Evolutionary conservation across 2,888 invertebrate genomes (phyloP).

Genomic region (Synergus umbraculus): DNA sequence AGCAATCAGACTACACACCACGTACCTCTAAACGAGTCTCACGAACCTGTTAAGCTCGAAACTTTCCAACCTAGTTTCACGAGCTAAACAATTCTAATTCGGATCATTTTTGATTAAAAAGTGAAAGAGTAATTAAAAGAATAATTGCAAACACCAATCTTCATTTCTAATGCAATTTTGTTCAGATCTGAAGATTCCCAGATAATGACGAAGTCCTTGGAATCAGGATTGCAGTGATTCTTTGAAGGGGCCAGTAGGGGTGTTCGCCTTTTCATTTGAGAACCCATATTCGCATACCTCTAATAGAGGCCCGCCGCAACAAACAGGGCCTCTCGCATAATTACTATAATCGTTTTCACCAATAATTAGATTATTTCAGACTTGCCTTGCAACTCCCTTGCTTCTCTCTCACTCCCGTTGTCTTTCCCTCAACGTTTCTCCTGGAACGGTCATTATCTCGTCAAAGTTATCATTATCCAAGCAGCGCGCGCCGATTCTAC

Average conservation of each 20-base stretch:
- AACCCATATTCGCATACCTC: conserved; percentile 51
- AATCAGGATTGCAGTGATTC: conserved; percentile 62
- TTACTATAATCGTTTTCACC: conserved; percentile 77
- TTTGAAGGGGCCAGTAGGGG: conserved; percentile 66
- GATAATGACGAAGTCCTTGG: conserved; percentile 59
- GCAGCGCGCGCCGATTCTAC: conserved; percentile 59
- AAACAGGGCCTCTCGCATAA: conserved; percentile 63
- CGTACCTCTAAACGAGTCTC: conserved; percentile 39
- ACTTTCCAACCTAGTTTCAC: conserved; percentile 40
- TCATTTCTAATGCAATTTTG: too few species aligned
- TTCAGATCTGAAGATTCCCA: conserved; percentile 53
- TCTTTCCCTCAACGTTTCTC: conserved; percentile 58
- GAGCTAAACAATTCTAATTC: conserved; percentile 32
- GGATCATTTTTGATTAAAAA: conserved; percentile 24
- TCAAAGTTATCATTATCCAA: conserved; percentile 74
- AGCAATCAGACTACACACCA: conserved; percentile 41
- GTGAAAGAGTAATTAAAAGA: neutral
- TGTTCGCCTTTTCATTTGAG: conserved; percentile 75
- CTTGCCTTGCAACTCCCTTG: conserved; percentile 38
- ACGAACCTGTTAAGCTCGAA: conserved; percentile 40
- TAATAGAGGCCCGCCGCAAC: conserved; percentile 61
- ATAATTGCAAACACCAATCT: neutral
- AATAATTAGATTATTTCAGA: conserved; percentile 77
- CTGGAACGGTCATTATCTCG: conserved; percentile 69
- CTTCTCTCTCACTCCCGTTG: conserved; percentile 47